A percentile compares a stretch with the other conserved stretches of the same genome.
Conservation (phyloP, 2,797 vertebrate species). For the Phylloscopus collybita region DNA sequence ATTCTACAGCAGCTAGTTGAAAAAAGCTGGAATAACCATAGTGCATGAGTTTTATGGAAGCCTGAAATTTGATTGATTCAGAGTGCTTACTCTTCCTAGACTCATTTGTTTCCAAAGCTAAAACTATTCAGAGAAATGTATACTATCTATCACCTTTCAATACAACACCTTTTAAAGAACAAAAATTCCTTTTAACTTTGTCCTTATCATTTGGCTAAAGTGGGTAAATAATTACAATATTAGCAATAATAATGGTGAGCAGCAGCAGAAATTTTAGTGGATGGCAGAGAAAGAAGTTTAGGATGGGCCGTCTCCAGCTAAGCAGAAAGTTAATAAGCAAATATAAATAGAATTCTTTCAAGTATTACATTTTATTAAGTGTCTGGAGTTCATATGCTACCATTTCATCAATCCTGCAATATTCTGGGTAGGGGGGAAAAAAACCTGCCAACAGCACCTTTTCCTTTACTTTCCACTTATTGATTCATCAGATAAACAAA, state of each 20-base stretch:
- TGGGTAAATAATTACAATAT: background rate
- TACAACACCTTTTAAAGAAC: background rate
- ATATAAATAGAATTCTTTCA: background rate
- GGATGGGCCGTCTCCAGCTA: background rate
- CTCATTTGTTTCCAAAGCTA: background rate
- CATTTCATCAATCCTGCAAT: background rate
- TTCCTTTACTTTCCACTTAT: background rate
- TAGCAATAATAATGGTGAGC: background rate
- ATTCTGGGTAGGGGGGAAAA: background rate
- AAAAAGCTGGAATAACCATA: background rate
- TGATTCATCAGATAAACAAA: background rate
- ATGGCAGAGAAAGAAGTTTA: background rate
- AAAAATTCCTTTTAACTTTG: background rate
- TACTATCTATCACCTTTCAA: background rate
- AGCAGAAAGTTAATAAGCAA: background rate
- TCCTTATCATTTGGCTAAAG: background rate
- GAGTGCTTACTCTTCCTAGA: background rate
- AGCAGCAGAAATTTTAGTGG: background rate
- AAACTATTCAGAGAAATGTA: background rate
- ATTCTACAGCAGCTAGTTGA: background rate
- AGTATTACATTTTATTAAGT: background rate
- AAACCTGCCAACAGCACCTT: background rate
- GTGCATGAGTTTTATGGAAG: background rate
- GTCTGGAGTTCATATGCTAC: background rate
- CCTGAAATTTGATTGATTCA: background rate